Evolutionary conservation across 2,888 invertebrate species (phyloP), one percentile per base, ranked within the genome.

Genomic region (Pristionchus entomophagus): DNA sequence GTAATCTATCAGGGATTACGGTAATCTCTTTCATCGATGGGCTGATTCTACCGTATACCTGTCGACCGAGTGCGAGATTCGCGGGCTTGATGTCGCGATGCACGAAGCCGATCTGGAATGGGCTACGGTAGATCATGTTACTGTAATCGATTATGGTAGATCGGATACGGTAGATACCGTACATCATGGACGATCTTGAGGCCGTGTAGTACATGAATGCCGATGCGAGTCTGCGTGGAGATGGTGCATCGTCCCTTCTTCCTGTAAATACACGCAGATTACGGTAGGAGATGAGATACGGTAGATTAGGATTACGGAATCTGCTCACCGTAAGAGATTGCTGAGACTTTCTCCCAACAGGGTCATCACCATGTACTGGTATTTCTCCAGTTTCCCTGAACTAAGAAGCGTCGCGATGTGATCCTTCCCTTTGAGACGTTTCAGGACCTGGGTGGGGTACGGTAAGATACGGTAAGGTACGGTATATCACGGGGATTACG

Each of bases 131-230:
- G 35, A 35, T 65, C 35, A 65, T 12, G 3, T 8, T 32, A 32
- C 62, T 1, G 32, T 62, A 32, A 32, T 56, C 3, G 56, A 56
- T 56, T 59, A 59, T 1, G 59, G 59, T 26, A 59, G 22, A 51
- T 51, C 19, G 51, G 51, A 22, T 51, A 51, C 51, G 51, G 51
- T 51, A 62, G 62, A n/a, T 22, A 49, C 49, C 45, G 26, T 51
- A 91, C 91, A 83, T 92, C 92, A 77, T 92, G 92, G 19, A 92
- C 86, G 59, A 91, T 91, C 85, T 92, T 92, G 26, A 92, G 80
- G n/a, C 90, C 91, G 84, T 90, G 91, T 17, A 91, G 88, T 0
- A 89, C 73, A 53, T 91, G 90, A 19, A 88, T 86, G 8, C 90
- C 92, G 53, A 91, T 85, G 14, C 92, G 88, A 19, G 89, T 87